A percentile compares a stretch with the other conserved stretches of the same genome.
Conservation (phyloP, 2,888 invertebrate species). For the Himalopsyche japonica region DNA sequence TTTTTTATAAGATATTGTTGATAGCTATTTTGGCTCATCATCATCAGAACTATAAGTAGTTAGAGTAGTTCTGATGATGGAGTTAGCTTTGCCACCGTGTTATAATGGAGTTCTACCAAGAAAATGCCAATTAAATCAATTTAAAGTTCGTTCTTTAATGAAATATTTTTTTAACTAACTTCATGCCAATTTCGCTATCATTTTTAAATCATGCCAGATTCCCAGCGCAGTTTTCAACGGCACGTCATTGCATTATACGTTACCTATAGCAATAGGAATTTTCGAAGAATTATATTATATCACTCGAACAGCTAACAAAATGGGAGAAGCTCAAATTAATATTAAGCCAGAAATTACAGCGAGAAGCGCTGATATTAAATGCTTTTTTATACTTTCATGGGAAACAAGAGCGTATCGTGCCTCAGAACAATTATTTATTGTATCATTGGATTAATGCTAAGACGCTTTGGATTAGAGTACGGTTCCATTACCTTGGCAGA, state of each 20-base stretch:
- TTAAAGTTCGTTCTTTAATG: too few relatives aligned
- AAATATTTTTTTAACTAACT: too few relatives aligned
- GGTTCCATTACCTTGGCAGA: background rate
- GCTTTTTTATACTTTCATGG: constrained; percentile 6
- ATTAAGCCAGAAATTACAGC: constrained; percentile 21
- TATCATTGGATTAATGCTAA: background rate
- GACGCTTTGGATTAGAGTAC: background rate
- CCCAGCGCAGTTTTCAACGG: background rate
- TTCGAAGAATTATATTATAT: background rate
- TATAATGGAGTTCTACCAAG: too few relatives aligned
- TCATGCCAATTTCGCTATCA: too few relatives aligned
- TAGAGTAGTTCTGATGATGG: too few relatives aligned
- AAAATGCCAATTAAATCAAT: too few relatives aligned
- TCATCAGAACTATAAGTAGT: too few relatives aligned
- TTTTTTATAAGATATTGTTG: too few relatives aligned
- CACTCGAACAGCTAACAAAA: constrained; percentile 1
- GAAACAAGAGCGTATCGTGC: background rate
- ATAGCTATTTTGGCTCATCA: too few relatives aligned
- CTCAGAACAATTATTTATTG: background rate
- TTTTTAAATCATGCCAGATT: background rate
- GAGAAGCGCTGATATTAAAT: constrained; percentile 25
- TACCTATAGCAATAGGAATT: constrained; percentile 2
- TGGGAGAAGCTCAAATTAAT: background rate
- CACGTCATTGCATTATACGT: constrained; percentile 10
- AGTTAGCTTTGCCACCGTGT: too few relatives aligned